Percentiles rank a stretch among this genome's conserved stretches.
phyloP scores from a whole-genome alignment of 2,797 vertebrate genomes.

The Crenuchus spilurus region DNA sequence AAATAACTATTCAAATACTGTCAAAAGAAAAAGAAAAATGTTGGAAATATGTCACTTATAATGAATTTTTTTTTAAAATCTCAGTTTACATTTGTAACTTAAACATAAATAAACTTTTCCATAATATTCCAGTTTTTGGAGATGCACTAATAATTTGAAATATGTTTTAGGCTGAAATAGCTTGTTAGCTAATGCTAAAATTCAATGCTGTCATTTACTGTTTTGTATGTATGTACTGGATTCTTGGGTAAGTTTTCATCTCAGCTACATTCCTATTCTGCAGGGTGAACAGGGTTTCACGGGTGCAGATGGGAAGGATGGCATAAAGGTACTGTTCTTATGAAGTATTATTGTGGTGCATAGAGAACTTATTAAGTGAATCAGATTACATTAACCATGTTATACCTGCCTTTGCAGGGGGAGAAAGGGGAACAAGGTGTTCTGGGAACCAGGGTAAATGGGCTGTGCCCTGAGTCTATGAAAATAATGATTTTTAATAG shows the following conservation, averaged over 20 bases:
- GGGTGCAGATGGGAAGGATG: constrained; percentile 83
- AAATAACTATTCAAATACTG: no score
- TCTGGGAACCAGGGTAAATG: constrained; percentile 65
- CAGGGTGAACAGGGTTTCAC: constrained; percentile 83
- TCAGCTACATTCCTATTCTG: constrained; percentile 44
- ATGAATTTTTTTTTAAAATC: no score
- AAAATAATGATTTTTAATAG: neutral
- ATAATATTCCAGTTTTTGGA: no score
- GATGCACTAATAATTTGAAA: no score
- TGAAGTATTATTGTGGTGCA: neutral
- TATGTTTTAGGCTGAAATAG: no score
- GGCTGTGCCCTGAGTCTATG: neutral
- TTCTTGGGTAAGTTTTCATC: neutral
- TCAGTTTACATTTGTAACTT: no score
- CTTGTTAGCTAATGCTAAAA: no score
- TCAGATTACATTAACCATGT: neutral
- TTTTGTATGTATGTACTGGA: no score
- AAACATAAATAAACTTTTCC: no score
- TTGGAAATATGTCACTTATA: no score
- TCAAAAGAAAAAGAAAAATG: no score
- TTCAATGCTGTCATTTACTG: no score
- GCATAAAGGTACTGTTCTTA: constrained; percentile 78
- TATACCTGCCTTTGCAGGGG: constrained; percentile 65
- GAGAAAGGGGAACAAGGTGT: constrained; percentile 77
- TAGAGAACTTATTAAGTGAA: neutral